These are phyloP conservation scores for Phania funesta DNA, from an alignment of 2,888 invertebrate species.

Conservation along the genomic window DNA sequence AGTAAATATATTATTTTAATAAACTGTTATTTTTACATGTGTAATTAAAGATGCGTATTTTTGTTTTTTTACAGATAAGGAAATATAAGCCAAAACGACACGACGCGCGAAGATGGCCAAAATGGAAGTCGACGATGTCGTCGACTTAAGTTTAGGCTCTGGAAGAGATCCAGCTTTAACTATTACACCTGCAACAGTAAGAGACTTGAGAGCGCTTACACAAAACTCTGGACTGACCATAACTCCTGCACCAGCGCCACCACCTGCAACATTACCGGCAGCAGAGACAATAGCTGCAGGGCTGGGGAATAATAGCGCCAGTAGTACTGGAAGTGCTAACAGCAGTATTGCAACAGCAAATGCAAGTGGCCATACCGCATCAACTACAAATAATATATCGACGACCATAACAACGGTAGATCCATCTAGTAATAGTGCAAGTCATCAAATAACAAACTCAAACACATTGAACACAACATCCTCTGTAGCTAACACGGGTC, in stretches of 20 bases:
- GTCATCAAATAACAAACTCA: constrained; percentile 52
- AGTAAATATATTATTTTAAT: neutral
- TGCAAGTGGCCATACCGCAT: constrained; percentile 67
- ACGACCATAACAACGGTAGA: constrained; percentile 63
- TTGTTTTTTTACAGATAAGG: constrained; percentile 72
- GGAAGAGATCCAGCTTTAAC: constrained; percentile 80
- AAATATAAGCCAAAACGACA: constrained; percentile 76
- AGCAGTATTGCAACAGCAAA: constrained; percentile 54
- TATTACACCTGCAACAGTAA: constrained; percentile 78
- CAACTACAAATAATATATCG: constrained; percentile 69
- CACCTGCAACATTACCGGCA: constrained; percentile 39
- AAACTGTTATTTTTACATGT: neutral
- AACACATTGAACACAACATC: constrained; percentile 49
- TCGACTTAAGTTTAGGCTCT: constrained; percentile 88
- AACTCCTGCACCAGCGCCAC: constrained; percentile 83
- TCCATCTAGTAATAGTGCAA: constrained; percentile 50
- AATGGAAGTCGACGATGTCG: constrained; percentile 95
- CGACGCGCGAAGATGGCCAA: constrained; percentile 82
- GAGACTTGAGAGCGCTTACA: constrained; percentile 83
- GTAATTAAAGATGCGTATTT: constrained; percentile 5
- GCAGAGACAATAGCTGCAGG: constrained; percentile 7
- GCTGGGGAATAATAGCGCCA: constrained; percentile 33
- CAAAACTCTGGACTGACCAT: constrained; percentile 84
- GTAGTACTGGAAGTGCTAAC: constrained; percentile 41
- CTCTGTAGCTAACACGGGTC: constrained; percentile 25